Percentiles rank a stretch among this genome's conserved stretches.
Evolutionary conservation across 2,888 invertebrate genomes (phyloP).

Genomic region (Eugnorisma glareosa): DNA sequence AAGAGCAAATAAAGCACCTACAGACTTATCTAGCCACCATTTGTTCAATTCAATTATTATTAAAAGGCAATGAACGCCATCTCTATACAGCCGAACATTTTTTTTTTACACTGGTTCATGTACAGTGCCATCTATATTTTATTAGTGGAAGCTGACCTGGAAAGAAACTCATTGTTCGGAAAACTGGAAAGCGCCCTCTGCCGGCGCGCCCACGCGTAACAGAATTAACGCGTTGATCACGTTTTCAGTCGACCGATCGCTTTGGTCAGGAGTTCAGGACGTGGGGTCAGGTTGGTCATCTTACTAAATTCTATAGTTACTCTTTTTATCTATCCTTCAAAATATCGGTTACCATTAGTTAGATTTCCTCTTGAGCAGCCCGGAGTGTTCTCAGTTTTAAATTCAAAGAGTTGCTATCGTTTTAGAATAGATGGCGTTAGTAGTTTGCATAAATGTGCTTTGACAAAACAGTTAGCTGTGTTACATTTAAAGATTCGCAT

Average conservation of each 20-base stretch:
- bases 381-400: too few species aligned
- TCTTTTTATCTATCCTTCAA: neutral
- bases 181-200: neutral
- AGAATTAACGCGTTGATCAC: neutral
- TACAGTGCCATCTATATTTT: too few species aligned
- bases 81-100: too few species aligned
- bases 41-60: too few species aligned
- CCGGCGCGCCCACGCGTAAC: neutral
- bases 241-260: neutral
- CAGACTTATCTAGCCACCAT: too few species aligned
- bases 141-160: too few species aligned
- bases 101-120: too few species aligned
- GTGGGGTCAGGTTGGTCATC: neutral
- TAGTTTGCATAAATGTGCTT: neutral
- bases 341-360: neutral
- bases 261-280: neutral
- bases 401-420: neutral
- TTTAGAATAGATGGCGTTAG: conserved; percentile 35
- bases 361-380: neutral
- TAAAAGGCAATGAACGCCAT: too few species aligned
- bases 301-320: neutral
- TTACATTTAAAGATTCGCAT: neutral
- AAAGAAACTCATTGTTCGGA: neutral
- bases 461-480: neutral
- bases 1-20: too few species aligned